These are phyloP conservation scores for Florisuga fusca DNA, from an alignment of 2,797 vertebrate genomes.

Conservation along the genomic window DNA sequence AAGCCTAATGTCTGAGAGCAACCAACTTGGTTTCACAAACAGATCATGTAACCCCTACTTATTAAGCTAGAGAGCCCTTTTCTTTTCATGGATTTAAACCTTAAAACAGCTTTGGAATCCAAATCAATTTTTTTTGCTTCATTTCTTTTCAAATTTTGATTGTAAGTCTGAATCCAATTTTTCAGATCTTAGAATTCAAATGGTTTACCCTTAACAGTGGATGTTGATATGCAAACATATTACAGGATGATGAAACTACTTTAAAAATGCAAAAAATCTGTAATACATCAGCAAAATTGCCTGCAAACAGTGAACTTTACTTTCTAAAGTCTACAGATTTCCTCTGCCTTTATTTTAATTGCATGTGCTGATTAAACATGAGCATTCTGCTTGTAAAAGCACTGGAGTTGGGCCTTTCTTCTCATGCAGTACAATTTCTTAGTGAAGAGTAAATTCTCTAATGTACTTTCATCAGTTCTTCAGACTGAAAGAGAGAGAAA, in stretches of 20 bases:
- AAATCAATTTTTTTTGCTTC: not conserved
- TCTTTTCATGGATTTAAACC: not conserved
- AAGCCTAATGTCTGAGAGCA: not conserved
- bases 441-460: not conserved
- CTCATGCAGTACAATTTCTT: not conserved
- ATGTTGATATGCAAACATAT: not conserved
- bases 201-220: not conserved
- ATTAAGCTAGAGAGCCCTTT: not conserved
- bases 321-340: not conserved
- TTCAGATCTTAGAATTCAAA: not conserved
- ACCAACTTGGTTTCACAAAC: not conserved
- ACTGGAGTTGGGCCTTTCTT: not conserved
- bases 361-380: not conserved
- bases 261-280: not conserved
- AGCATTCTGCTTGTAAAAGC: not conserved
- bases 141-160: not conserved
- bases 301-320: not conserved
- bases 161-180: not conserved
- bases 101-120: not conserved
- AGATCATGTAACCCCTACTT: not conserved
- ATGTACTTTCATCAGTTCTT: not conserved
- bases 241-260: not conserved
- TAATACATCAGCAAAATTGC: not conserved
- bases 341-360: constrained; percentile 21
- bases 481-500: not conserved